Conservation (phyloP, 2,797 vertebrate genomes). For the Artibeus jamaicensis region DNA sequence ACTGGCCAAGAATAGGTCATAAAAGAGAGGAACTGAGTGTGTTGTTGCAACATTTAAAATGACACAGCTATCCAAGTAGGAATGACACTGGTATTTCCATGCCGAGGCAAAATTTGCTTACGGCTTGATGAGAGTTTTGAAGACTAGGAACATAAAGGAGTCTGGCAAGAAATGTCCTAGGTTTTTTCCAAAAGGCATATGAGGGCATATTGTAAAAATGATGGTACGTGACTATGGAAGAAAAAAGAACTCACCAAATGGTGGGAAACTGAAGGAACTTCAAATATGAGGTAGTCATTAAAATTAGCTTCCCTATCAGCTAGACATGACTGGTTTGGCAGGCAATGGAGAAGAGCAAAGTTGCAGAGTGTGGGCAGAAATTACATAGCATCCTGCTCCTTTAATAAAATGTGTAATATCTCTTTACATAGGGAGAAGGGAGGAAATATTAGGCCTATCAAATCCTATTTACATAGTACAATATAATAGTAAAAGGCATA, state of each 20-base stretch:
- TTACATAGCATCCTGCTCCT: neutral
- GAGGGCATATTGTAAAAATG: neutral
- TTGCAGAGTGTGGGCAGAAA: neutral
- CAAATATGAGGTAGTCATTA: slow-evolving; percentile 16
- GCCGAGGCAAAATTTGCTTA: neutral
- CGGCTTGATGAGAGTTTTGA: neutral
- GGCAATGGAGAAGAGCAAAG: neutral
- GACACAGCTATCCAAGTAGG: neutral
- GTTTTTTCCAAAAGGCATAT: neutral
- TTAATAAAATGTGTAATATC: neutral
- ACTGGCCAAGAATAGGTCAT: neutral
- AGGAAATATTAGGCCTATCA: neutral
- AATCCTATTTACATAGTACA: neutral
- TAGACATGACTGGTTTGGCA: neutral
- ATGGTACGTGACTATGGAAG: neutral
- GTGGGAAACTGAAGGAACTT: neutral
- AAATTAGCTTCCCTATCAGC: neutral
- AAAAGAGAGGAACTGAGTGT: neutral
- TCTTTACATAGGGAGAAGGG: neutral
- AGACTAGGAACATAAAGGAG: neutral
- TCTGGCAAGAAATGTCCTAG: neutral
- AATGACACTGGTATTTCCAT: neutral
- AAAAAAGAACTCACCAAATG: neutral
- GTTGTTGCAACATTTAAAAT: neutral
- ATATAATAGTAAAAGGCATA: neutral